These are phyloP conservation scores for Melipona bicolor DNA, from an alignment of 2,888 invertebrate species.

Conservation along the genomic window DNA sequence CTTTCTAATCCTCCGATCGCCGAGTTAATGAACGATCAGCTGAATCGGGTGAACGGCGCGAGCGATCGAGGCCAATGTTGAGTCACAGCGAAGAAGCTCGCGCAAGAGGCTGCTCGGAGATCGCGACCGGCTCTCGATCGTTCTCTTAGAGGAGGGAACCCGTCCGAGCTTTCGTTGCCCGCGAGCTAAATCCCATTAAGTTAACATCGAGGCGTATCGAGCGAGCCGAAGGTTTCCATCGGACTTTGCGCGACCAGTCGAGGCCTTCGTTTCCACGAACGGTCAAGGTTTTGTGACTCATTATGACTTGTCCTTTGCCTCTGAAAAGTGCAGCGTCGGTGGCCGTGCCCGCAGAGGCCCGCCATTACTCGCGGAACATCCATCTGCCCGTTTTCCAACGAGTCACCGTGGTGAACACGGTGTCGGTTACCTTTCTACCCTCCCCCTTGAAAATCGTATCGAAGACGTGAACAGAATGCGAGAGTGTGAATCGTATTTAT, in stretches of 20 bases:
- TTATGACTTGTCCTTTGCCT: constrained; percentile 81
- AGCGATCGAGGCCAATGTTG: constrained; percentile 69
- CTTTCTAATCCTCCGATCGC: constrained; percentile 50
- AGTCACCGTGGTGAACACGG: constrained; percentile 78
- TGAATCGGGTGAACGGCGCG: constrained; percentile 57
- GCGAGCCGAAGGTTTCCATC: not conserved
- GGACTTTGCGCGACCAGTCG: not conserved
- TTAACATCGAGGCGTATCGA: not conserved
- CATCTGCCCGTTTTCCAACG: constrained; percentile 80
- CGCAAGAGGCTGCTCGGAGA: not conserved
- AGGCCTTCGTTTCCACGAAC: not conserved
- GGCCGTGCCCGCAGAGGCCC: constrained; percentile 73
- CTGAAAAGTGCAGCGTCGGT: constrained; percentile 70
- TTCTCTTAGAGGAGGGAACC: not conserved
- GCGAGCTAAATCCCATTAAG: not conserved
- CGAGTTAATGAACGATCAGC: constrained; percentile 64
- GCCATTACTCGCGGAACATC: constrained; percentile 77
- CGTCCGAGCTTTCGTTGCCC: not conserved
- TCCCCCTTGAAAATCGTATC: constrained; percentile 77
- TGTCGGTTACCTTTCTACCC: constrained; percentile 78
- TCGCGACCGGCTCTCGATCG: not conserved
- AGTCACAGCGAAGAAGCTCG: constrained; percentile 13
- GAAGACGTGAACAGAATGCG: constrained; percentile 32
- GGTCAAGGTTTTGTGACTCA: not conserved
- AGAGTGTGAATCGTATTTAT: too few species aligned